Base-by-base conservation (phyloP, 1,140 invertebrate species). In the Diploscapter pachys region DNA sequence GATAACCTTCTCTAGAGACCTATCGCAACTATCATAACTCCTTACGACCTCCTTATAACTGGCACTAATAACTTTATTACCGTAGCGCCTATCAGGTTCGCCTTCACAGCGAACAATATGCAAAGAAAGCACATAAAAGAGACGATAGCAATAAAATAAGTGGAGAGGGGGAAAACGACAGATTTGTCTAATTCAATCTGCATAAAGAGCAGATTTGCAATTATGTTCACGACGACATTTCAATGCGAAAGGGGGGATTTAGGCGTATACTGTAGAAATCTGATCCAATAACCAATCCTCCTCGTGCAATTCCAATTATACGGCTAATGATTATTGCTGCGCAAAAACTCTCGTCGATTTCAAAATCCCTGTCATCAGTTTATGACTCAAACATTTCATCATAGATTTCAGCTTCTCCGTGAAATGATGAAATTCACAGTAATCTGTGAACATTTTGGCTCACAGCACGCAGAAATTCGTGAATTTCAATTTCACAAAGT, bases 141-240 rank as follows among this genome's bases (percentile, higher is more conserved):
- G 31, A 1, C 31, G 13, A 59, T 11, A 59, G 57, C 11, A 59
- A 13, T 11, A 13, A 59, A 59, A 59, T 59, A 13, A 59, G 57
- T 59, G 57, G 57, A 59, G 57, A 59, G 57, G 57, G 2, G 13
- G 13, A 59, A 59, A 59, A 59, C 57, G 57, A 59, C 56, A 49
- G 69, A 71, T 63, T 6, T 64, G 50, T 55, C 69, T 71, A 61
- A 71, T 64, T 71, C 57, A 59, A 71, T 68, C 57, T 68, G 56
- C 66, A 68, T 68, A 68, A 68, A 52, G 66, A 53, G 57, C 57
- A 31, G 57, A 11, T 59, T 59, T 59, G 57, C 57, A 59, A 59
- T 59, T 11, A 31, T 59, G 57, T 59, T 11, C 31, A 31, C 9
- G 57, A 59, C 57, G 57, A 59, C 57, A 11, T 59, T 59, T 31